Base-by-base conservation (phyloP, 1,140 invertebrate species). In the Leptoteleia sp. region DNA sequence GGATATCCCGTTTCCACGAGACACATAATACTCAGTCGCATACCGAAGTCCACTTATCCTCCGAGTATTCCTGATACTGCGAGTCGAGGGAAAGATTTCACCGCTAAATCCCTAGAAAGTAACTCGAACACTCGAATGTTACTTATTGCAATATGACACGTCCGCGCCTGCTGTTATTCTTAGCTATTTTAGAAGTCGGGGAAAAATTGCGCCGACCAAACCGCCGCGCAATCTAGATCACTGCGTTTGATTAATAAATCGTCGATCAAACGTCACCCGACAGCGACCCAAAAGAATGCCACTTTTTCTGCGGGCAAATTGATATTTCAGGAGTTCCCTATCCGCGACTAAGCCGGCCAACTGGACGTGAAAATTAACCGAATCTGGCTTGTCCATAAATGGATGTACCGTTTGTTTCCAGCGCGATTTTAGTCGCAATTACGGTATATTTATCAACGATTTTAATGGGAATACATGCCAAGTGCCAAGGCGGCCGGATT, bases 1-100 rank as follows among this genome's bases (percentile, higher is more conserved):
- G 81, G 83, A 87, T 87, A 87, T 86, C 86, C 82, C 84, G 79
- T 87, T 87, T 87, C 85, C 79, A 73, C 73, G 59, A 75, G 84
- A 85, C 82, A 85, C 83, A 85, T 85, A 84, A 85, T 84, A 84
- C 84, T 71, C 17, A 71, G 68, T 71, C 40, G 76, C 81, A 86
- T 86, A 83, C 83, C 83, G 68, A 70, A 70, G 52, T 80, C 65
- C 57, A 68, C 79, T 76, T 76, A 80, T 80, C 57, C 62, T 57
- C 19, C 62, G 45, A 33, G 55, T n/a, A 25, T 40, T 76, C 42
- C 38, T 71, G 54, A 76, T 80, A 62, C 47, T 62, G 50, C 52
- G 73, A 80, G 48, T 65, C 55, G 67, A 70, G 55, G 65, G 38
- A 80, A 80, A 76, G 71, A 76, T 76, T 76, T 72, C 61, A 72